A percentile compares a stretch with the other conserved stretches of the same genome.
Conservation (phyloP, 37 sponge, comb jelly and placozoan genomes). For the Ephydatia muelleri region DNA sequence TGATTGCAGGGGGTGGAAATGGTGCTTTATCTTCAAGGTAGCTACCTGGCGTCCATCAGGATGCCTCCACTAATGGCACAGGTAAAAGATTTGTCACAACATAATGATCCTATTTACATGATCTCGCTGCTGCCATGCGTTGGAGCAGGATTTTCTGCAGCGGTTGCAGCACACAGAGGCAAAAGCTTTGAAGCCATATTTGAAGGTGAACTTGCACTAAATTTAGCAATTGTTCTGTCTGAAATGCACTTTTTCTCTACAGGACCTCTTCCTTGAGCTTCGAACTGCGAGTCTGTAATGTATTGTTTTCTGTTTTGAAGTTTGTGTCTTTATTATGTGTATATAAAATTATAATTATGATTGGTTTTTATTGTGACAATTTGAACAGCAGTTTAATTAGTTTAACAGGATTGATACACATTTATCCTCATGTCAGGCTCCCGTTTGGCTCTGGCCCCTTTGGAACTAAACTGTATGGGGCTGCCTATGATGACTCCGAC, state of each 20-base stretch:
- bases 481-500: too few species aligned
- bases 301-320: background rate
- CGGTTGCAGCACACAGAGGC: conserved; percentile 24
- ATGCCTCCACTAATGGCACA: conserved; percentile 47
- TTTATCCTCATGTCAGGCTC: too few species aligned
- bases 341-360: too few species aligned
- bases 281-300: conserved; percentile 17
- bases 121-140: too few species aligned
- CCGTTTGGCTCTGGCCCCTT: too few species aligned
- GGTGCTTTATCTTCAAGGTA: conserved; percentile 40
- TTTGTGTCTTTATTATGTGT: background rate
- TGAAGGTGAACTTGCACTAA: conserved; percentile 7
- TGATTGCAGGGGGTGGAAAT: conserved; percentile 53
- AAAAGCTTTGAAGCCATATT: conserved; percentile 28
- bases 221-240: background rate
- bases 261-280: conserved; percentile 24
- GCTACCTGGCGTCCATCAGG: conserved; percentile 55
- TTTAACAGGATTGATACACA: too few species aligned
- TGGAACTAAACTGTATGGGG: too few species aligned
- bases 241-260: background rate
- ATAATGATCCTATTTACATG: too few species aligned
- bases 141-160: conserved; percentile 21
- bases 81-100: conserved; percentile 30
- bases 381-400: too few species aligned
- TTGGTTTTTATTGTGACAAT: too few species aligned